phyloP scores from a whole-genome alignment of 2,888 invertebrate species.

The Nomada ferruginata region DNA sequence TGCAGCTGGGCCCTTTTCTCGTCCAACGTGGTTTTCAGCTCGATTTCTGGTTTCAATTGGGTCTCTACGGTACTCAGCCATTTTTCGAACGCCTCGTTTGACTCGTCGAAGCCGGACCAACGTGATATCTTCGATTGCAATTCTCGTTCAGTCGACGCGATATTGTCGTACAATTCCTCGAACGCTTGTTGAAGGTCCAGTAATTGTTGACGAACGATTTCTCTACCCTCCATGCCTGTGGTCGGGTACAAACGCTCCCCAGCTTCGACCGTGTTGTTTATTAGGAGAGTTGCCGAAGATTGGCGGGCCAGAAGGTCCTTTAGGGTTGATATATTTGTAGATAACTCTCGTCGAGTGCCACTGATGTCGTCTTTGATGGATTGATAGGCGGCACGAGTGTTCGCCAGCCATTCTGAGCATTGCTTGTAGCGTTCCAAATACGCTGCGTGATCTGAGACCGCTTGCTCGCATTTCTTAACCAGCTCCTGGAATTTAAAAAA shows the following conservation, averaged over 20 bases:
- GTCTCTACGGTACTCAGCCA: slow-evolving; percentile 92
- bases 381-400: slow-evolving; percentile 90
- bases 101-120: slow-evolving; percentile 96
- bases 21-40: slow-evolving; percentile 93
- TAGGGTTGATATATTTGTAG: slow-evolving; percentile 89
- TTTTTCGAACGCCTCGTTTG: slow-evolving; percentile 90
- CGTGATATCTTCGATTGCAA: slow-evolving; percentile 93
- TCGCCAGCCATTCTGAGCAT: slow-evolving; percentile 92
- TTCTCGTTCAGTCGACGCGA: slow-evolving; percentile 91
- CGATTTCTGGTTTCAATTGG: slow-evolving; percentile 91
- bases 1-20: slow-evolving; percentile 96
- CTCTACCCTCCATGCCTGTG: slow-evolving; percentile 94
- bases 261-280: slow-evolving; percentile 93
- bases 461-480: slow-evolving; percentile 96
- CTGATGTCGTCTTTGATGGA: slow-evolving; percentile 86
- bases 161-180: slow-evolving; percentile 92
- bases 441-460: slow-evolving; percentile 91
- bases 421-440: slow-evolving; percentile 94
- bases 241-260: slow-evolving; percentile 95
- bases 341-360: slow-evolving; percentile 89
- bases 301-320: slow-evolving; percentile 91
- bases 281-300: slow-evolving; percentile 89
- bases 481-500: slow-evolving; percentile 87
- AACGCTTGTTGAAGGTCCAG: slow-evolving; percentile 93
- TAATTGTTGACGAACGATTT: slow-evolving; percentile 92